Evolutionary conservation across 1,140 invertebrate genomes (phyloP), one percentile per base, ranked within the genome.

Genomic region (Scaptomyza montana): DNA sequence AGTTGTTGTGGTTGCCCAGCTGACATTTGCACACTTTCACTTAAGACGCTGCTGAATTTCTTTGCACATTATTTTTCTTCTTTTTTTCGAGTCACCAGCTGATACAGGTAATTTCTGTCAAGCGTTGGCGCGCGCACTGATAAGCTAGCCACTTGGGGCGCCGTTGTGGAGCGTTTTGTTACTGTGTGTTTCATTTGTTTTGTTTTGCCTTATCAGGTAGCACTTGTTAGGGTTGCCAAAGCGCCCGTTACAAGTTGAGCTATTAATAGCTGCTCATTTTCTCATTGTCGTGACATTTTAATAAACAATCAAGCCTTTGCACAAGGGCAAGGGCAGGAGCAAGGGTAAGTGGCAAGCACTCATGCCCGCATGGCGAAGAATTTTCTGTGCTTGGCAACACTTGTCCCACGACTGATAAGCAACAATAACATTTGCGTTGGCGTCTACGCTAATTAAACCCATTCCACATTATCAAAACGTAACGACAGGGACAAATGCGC

Each of bases 371-470:
- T 73, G 51, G 25, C 64, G 7, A 9, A 16, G 25, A 28, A 43
- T 21, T 49, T 33, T 21, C 6, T 19, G 47, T 45, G 21, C 28
- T 33, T 65, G 80, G 67, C 66, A 82, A 84, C 80, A 64, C 80
- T 79, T 64, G 49, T 12, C 59, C 5, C 57, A 16, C 36, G 41
- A 12, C 71, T 75, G 80, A 82, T 82, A 82, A 84, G 74, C 46
- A 10, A 25, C 56, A 36, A 19, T 16, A 25, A 62, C 46, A 3
- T 12, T 28, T 9, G 54, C 72, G 63, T 63, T 55, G 67, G 25
- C 77, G 60, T 66, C 62, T 68, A 68, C 57, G 74, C 78, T 87
- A 86, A 86, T 86, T 86, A 81, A 86, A 87, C 60, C 69, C 82
- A 71, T 69, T 86, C 86, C 77, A 64, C 5, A 56, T 86, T 87